Evolutionary conservation across 2,888 invertebrate species (phyloP), one percentile per base, ranked within the genome.

Genomic region (Pseudococcus longispinus): DNA sequence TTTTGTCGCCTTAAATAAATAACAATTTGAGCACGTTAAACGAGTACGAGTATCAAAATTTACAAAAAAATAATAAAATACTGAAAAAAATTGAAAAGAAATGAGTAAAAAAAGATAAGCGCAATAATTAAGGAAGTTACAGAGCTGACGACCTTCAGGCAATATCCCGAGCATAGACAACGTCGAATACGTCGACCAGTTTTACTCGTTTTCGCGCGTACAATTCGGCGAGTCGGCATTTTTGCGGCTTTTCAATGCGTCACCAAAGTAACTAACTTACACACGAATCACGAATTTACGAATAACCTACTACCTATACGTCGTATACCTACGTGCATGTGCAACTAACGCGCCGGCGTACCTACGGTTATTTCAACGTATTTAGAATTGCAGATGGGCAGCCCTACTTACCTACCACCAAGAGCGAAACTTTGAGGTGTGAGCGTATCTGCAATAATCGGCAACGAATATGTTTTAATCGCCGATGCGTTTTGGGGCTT

Each of bases 91-190:
- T 51, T 65, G 42, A 44, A 42, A 85, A 74, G 74, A 70, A 85
- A 85, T 85, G 46, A 85, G 85, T 15, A 51, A 74, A 74, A 74
- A 74, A 74, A 77, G 42, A 74, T 74, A 85, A 85, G n/a, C 77
- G 85, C 77, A 74, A 85, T 85, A 85, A 85, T 85, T 85, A 85
- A 85, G 85, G 85, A 85, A 85, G 85, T 85, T 85, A 85, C 85
- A n/a, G 85, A 85, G 85, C 51, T 51, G 85, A 85, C 77, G 85
- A 77, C 85, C 85, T 85, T 85, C 85, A 46, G 29, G 44, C 44
- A 32, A 85, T 74, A 85, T 85, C n/a, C 74, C 77, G 85, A 85
- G 77, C 77, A 74, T 85, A 77, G 85, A 85, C 74, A 32, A 85
- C 74, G 85, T 85, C 74, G 85, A 55, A 55, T 55, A 84, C 44